These are phyloP conservation scores for Parazoanthus darwini DNA, from an alignment of 92 coral and sea anemone species.

Conservation along the genomic window DNA sequence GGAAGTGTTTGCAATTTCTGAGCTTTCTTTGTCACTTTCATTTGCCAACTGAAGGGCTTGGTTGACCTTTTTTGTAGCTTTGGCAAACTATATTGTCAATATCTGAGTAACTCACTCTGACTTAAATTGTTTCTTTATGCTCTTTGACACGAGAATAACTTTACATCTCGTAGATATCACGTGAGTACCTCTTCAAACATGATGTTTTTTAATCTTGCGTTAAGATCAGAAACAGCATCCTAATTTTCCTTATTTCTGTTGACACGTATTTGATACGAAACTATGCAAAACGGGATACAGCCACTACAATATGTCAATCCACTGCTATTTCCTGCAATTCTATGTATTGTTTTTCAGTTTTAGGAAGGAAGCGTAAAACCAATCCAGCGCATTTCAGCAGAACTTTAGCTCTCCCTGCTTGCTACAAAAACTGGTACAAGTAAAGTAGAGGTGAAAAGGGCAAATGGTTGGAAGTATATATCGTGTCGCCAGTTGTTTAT, in stretches of 20 bases:
- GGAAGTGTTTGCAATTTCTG: background rate
- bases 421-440: no score
- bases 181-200: background rate
- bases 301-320: background rate
- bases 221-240: background rate
- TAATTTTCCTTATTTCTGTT: conserved; percentile 7
- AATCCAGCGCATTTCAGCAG: background rate
- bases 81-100: background rate
- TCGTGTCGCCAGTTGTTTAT: conserved; percentile 19
- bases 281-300: conserved; percentile 14
- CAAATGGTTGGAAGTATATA: background rate
- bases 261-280: conserved; percentile 30
- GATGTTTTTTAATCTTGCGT: background rate
- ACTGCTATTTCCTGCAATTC: conserved; percentile 7
- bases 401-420: background rate
- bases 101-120: background rate
- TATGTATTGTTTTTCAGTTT: background rate
- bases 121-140: background rate
- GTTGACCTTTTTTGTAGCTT: background rate
- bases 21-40: background rate
- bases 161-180: background rate
- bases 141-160: background rate
- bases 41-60: background rate
- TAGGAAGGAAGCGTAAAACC: background rate
- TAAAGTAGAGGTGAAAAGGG: background rate